Percentiles rank a stretch among this genome's conserved stretches.
Conservation (phyloP, 35 echinoderm and acorn worm genomes). For the Lytechinus pictus region DNA sequence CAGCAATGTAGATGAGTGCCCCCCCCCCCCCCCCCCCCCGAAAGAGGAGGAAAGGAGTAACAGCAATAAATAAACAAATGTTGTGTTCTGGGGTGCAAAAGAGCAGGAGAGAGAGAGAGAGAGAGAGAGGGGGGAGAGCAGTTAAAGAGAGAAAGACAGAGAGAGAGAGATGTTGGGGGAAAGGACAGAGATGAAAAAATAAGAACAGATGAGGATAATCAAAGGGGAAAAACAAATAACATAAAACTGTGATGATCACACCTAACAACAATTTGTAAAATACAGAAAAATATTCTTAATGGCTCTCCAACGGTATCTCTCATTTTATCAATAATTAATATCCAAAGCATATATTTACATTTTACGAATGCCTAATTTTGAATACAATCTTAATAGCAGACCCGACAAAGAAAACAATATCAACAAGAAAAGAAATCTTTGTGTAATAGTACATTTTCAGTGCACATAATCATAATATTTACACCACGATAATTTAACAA, state of each 20-base stretch:
- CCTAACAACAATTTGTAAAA: background rate
- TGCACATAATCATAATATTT: slow-evolving; percentile 27
- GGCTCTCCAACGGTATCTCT: background rate
- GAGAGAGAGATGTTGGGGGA: background rate
- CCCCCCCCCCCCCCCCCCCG: too few species aligned
- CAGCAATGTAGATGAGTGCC: too few species aligned
- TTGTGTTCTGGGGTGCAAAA: background rate
- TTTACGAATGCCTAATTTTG: slow-evolving; percentile 22
- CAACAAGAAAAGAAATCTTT: background rate
- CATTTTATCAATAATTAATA: slow-evolving; percentile 30
- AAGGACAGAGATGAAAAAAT: background rate
- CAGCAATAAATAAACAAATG: background rate
- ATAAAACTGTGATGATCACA: background rate
- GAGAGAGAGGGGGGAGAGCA: background rate
- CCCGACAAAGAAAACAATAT: background rate
- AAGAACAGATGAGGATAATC: background rate
- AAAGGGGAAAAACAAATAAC: background rate
- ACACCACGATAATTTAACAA: background rate
- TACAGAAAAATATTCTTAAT: background rate
- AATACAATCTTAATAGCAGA: background rate
- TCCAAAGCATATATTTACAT: slow-evolving; percentile 30
- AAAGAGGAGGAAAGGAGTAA: background rate
- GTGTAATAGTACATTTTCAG: slow-evolving; percentile 34
- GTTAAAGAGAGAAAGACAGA: background rate
- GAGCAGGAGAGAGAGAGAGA: background rate